Conservation (phyloP, 1,140 invertebrate genomes). For the Ooceraea biroi region DNA sequence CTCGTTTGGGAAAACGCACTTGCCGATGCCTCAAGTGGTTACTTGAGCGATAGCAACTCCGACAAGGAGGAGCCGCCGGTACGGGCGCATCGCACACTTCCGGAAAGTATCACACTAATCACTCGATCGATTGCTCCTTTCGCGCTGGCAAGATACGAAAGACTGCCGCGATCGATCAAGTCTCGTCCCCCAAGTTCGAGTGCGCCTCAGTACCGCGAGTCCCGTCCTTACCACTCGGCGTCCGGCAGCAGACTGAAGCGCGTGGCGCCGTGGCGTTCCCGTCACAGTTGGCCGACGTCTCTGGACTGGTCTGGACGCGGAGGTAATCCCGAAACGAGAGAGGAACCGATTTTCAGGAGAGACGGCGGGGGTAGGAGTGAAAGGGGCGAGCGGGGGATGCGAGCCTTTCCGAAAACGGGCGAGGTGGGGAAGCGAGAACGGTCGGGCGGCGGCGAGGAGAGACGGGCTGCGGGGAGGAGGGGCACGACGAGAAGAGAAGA, state of each 20-base stretch:
- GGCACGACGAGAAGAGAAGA: slow-evolving; percentile 23
- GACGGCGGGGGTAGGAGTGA: slow-evolving; percentile 19
- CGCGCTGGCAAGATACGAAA: no score
- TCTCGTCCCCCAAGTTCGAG: not conserved
- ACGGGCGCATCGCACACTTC: no score
- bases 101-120: no score
- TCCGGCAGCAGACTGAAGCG: slow-evolving; percentile 27
- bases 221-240: slow-evolving; percentile 37
- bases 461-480: slow-evolving; percentile 8
- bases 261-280: not conserved
- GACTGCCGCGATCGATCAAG: slow-evolving; percentile 11
- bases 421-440: slow-evolving; percentile 7
- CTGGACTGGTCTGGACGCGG: slow-evolving; percentile 13
- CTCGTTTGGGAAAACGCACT: no score
- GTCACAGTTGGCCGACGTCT: slow-evolving; percentile 41
- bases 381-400: slow-evolving; percentile 37
- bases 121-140: no score
- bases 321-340: slow-evolving; percentile 48
- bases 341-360: slow-evolving; percentile 6
- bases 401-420: slow-evolving; percentile 9
- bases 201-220: not conserved
- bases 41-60: no score
- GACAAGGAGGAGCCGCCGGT: no score
- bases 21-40: no score
- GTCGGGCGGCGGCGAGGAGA: not conserved